Base-by-base conservation (phyloP, 2,888 invertebrate species). In the Luffia ferchaultella region DNA sequence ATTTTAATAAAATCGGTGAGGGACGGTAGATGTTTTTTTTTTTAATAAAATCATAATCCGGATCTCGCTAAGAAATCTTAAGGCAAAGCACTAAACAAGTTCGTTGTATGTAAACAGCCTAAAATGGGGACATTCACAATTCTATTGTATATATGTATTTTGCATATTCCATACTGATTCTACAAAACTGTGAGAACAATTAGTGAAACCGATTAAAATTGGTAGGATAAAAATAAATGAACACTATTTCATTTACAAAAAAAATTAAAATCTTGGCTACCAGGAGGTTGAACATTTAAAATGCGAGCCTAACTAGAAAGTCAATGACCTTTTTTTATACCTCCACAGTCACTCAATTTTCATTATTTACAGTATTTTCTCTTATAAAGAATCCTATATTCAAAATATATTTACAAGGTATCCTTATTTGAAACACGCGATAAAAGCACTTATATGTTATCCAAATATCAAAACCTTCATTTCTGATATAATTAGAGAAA, bases 91-190 rank as follows among this genome's bases (percentile, higher is more conserved):
- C 68, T 71, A 70, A 65, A 73, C 69, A 62, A 60, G 72, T 80
- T 82, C 80, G 82, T 82, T 82, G 82, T 80, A 68, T 63, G 62
- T 68, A 69, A 78, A 80, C 80, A 82, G 82, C 75, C 77, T 74
- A 73, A 67, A 64, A 30, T 30, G 30, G 30, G 30, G 30, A 30
- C 30, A 30, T 30, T 30, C 3, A 3, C 3, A 30, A 30, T 30
- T 30, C 12, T 3, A 12, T 30, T 3, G 30, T 30, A n/a, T n/a
- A n/a, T n/a, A n/a, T n/a, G n/a, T n/a, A n/a, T n/a, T n/a, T n/a
- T n/a, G n/a, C n/a, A n/a, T n/a, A n/a, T n/a, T n/a, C n/a, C n/a
- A n/a, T n/a, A n/a, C n/a, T n/a, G n/a, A n/a, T n/a, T n/a, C n/a
- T n/a, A n/a, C n/a, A n/a, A n/a, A n/a, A n/a, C n/a, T n/a, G n/a